A percentile compares a stretch with the other conserved stretches of the same genome.
These are phyloP conservation scores for Drosophila bocki DNA, from an alignment of 1,140 invertebrate genomes.

Conservation along the genomic window DNA sequence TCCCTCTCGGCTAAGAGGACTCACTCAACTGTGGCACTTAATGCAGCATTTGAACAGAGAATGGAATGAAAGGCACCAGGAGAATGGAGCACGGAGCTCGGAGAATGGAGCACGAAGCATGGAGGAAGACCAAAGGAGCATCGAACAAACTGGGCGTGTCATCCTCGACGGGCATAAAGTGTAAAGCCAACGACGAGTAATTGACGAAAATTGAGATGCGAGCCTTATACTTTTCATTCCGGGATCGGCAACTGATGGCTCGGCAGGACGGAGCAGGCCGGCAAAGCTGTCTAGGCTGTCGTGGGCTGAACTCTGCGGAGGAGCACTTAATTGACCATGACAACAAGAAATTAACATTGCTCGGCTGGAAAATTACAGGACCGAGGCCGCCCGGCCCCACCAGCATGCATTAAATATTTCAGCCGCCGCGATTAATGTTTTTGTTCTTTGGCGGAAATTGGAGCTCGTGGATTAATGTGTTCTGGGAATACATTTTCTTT, in stretches of 20 bases:
- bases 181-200: slow-evolving; percentile 62
- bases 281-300: slow-evolving; percentile 27
- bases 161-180: slow-evolving; percentile 58
- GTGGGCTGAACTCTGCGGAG: slow-evolving; percentile 39
- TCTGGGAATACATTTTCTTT: slow-evolving; percentile 11
- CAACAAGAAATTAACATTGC: slow-evolving; percentile 81
- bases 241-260: slow-evolving; percentile 21
- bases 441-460: slow-evolving; percentile 49
- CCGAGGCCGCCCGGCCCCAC: neutral
- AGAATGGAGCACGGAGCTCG: slow-evolving; percentile 48
- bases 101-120: slow-evolving; percentile 21
- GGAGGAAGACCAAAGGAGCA: slow-evolving; percentile 24
- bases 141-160: slow-evolving; percentile 43
- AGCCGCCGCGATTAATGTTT: slow-evolving; percentile 25
- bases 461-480: slow-evolving; percentile 28
- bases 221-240: slow-evolving; percentile 64
- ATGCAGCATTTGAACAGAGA: slow-evolving; percentile 73
- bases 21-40: slow-evolving; percentile 76
- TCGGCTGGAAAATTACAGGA: slow-evolving; percentile 62
- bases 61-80: slow-evolving; percentile 42
- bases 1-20: slow-evolving; percentile 42
- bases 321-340: slow-evolving; percentile 78
- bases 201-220: slow-evolving; percentile 77
- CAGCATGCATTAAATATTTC: slow-evolving; percentile 61
- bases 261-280: slow-evolving; percentile 1